Conservation (phyloP, 1,140 invertebrate genomes). For the Gyrodactylus salaris region DNA sequence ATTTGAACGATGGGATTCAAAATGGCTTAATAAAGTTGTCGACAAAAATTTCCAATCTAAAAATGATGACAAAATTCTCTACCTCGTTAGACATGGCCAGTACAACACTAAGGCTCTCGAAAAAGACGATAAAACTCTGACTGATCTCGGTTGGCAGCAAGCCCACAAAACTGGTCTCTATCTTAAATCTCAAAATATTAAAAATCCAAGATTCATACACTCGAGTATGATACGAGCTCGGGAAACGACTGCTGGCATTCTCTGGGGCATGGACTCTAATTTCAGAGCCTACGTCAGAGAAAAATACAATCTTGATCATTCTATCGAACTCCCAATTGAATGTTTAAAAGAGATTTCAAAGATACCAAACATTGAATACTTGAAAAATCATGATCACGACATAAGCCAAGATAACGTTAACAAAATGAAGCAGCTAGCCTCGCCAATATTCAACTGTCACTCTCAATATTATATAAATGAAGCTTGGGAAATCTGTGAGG, state of each 20-base stretch:
- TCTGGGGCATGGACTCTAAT: background rate
- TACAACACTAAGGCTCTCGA: conserved; percentile 32
- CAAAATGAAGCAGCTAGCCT: conserved; percentile 27
- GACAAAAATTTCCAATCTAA: background rate
- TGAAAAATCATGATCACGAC: conserved; percentile 28
- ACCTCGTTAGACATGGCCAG: conserved; percentile 73
- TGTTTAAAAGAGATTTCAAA: background rate
- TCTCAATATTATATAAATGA: background rate
- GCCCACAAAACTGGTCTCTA: conserved; percentile 37
- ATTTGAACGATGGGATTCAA: too few species aligned
- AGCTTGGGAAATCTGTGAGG: conserved; percentile 28
- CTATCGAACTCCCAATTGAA: background rate
- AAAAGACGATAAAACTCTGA: conserved; percentile 39
- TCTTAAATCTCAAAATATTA: conserved; percentile 32
- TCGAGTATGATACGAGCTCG: conserved; percentile 71
- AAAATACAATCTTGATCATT: background rate
- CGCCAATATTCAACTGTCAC: conserved; percentile 13
- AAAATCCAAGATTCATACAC: conserved; percentile 37
- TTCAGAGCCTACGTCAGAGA: background rate
- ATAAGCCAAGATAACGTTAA: conserved; percentile 36
- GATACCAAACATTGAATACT: background rate
- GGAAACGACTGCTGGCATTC: conserved; percentile 29
- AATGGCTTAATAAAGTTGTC: too few species aligned
- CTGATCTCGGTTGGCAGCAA: conserved; percentile 41
- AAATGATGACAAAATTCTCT: conserved; percentile 36